A percentile compares a stretch with the other conserved stretches of the same genome.
Evolutionary conservation across 2,113 vertebrate species (phyloP).

Genomic region (Calidris pugnax): DNA sequence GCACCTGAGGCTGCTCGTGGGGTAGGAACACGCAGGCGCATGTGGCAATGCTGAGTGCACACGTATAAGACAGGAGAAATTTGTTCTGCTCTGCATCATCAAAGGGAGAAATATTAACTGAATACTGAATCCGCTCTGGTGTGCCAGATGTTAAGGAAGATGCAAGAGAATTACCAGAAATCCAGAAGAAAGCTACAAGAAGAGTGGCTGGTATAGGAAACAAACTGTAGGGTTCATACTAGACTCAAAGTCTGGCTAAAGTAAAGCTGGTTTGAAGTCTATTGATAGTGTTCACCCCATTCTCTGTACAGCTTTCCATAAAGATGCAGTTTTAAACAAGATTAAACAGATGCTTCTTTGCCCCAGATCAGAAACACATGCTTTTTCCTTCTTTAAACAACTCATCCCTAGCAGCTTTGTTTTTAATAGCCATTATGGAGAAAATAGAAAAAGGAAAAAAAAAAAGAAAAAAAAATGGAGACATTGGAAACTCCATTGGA

Average conservation of each 20-base stretch:
- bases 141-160: neutral
- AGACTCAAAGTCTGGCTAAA: neutral
- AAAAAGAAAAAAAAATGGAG: too few relatives aligned
- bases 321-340: neutral
- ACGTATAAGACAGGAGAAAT: neutral
- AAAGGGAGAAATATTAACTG: neutral
- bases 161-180: neutral
- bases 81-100: neutral
- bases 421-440: neutral
- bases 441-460: too few relatives aligned
- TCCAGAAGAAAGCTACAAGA: neutral
- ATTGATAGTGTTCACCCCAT: neutral
- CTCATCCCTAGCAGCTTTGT: neutral
- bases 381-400: neutral
- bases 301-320: neutral
- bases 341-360: neutral
- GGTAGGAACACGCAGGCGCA: neutral
- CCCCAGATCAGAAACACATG: neutral
- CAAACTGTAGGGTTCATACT: neutral
- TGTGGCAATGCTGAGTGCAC: neutral
- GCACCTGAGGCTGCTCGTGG: neutral
- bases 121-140: neutral
- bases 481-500: neutral
- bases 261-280: neutral
- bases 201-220: neutral